Evolutionary conservation across 2,888 invertebrate genomes (phyloP).

Genomic region (Parnassius apollo): DNA sequence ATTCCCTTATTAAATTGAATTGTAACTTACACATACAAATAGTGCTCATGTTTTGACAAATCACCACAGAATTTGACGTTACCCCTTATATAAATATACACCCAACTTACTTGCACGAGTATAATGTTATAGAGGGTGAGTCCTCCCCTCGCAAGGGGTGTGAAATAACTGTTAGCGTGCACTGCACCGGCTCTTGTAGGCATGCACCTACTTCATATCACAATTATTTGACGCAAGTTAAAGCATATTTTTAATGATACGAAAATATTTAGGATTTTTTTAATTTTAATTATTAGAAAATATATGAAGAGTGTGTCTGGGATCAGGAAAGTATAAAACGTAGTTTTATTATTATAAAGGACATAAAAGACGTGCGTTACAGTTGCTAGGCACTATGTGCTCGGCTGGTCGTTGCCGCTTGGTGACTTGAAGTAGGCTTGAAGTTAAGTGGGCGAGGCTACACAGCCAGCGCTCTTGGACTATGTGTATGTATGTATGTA

Average conservation of each 20-base stretch:
- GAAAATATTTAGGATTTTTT: no score
- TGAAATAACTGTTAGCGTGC: slow-evolving; percentile 65
- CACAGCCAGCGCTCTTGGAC: no score
- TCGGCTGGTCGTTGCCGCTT: no score
- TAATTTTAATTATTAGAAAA: no score
- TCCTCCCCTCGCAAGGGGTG: slow-evolving; percentile 52
- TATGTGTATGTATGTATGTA: no score
- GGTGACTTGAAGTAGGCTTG: no score
- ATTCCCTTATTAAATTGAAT: slow-evolving; percentile 15
- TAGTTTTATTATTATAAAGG: no score
- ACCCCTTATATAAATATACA: slow-evolving; percentile 28
- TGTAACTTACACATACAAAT: slow-evolving; percentile 10
- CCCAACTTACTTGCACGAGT: slow-evolving; percentile 23
- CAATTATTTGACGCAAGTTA: slow-evolving; percentile 16
- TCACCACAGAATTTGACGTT: slow-evolving; percentile 38
- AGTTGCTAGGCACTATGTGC: no score
- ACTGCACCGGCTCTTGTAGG: slow-evolving; percentile 31
- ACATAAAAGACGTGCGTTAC: no score
- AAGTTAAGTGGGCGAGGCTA: no score
- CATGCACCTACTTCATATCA: slow-evolving; percentile 29
- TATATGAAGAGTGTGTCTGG: no score
- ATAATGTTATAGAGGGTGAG: slow-evolving; percentile 38
- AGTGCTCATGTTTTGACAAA: slow-evolving; percentile 36
- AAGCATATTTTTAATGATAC: neutral
- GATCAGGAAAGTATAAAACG: no score